Evolutionary conservation across 2,888 invertebrate genomes (phyloP).

Genomic region (Brachylomia viminalis): DNA sequence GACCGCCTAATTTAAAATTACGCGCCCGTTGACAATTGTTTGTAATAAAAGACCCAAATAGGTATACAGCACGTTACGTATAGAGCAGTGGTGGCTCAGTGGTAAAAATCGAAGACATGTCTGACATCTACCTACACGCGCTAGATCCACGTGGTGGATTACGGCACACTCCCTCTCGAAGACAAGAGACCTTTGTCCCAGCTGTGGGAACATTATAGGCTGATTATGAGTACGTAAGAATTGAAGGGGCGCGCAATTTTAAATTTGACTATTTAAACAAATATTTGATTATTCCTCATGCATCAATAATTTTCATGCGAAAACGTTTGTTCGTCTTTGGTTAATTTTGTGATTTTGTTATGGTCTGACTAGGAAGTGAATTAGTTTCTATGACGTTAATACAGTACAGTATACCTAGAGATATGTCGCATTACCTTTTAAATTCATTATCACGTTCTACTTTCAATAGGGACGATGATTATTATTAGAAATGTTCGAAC

Average conservation of each 20-base stretch:
- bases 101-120: too few species aligned
- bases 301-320: neutral
- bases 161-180: too few species aligned
- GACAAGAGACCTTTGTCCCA: too few species aligned
- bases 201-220: too few species aligned
- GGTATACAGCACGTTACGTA: neutral
- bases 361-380: slow-evolving; percentile 65
- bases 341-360: slow-evolving; percentile 40
- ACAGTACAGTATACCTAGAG: slow-evolving; percentile 67
- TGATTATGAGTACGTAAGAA: too few species aligned
- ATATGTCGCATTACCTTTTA: slow-evolving; percentile 69
- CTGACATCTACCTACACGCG: too few species aligned
- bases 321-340: slow-evolving; percentile 64
- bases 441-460: slow-evolving; percentile 35
- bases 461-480: neutral
- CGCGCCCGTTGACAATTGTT: neutral
- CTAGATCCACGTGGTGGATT: too few species aligned
- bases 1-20: neutral
- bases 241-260: neutral
- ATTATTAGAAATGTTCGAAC: neutral
- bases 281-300: neutral
- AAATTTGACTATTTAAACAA: neutral
- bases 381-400: slow-evolving; percentile 33
- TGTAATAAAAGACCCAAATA: neutral
- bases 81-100: too few species aligned